Evolutionary conservation across 2,797 vertebrate species (phyloP).

Genomic region (Taenioides sp.): DNA sequence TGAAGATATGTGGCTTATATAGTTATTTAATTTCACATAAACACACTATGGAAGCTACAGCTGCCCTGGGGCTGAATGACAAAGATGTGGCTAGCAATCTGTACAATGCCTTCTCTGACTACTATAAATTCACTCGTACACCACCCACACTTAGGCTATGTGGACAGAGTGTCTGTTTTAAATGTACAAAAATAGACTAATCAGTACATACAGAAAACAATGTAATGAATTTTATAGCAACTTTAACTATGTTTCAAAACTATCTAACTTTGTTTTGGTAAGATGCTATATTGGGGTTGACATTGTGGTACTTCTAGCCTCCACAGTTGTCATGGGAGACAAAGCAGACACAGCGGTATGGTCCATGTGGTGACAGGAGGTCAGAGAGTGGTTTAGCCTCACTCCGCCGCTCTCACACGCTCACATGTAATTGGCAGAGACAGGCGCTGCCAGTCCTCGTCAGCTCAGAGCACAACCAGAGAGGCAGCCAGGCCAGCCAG

Average conservation of each 20-base stretch:
- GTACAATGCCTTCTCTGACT: no score
- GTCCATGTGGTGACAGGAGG: constrained; percentile 53
- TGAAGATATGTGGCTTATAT: not conserved
- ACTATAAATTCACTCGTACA: not conserved
- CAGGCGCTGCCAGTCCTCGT: constrained; percentile 70
- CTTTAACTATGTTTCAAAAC: not conserved
- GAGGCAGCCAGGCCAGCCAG: constrained; percentile 52
- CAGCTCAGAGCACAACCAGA: constrained; percentile 70
- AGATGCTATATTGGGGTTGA: not conserved
- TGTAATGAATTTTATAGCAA: not conserved
- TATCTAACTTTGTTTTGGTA: not conserved
- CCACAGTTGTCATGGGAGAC: not conserved
- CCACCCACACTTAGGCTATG: not conserved
- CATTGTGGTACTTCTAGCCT: not conserved
- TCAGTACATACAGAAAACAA: not conserved
- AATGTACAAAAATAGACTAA: not conserved
- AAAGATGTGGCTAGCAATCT: no score
- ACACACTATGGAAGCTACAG: not conserved
- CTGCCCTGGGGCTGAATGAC: no score
- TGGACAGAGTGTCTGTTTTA: not conserved
- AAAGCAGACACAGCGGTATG: constrained; percentile 35
- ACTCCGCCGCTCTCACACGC: constrained; percentile 60
- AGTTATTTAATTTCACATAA: not conserved
- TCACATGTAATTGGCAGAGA: constrained; percentile 73
- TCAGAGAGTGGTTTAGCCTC: constrained; percentile 63